Evolutionary conservation across 2,797 vertebrate species (phyloP).

Genomic region (Chelonia mydas): DNA sequence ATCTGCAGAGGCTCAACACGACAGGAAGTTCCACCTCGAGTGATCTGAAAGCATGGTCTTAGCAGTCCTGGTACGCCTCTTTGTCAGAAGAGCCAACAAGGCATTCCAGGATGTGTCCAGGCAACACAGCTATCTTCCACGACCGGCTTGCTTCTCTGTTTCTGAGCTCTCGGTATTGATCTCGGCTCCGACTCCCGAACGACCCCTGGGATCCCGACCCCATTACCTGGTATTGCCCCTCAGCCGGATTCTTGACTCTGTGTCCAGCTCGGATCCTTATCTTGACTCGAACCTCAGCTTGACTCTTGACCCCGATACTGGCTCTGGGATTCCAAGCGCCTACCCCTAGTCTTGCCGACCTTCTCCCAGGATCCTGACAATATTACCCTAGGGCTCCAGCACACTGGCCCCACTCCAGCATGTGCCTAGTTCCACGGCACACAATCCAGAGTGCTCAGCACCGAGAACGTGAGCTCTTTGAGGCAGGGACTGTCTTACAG

Average conservation of each 20-base stretch:
- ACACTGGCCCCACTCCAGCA: background rate
- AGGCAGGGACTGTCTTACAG: background rate
- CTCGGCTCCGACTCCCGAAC: background rate
- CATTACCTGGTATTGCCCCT: background rate
- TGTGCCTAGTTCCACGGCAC: background rate
- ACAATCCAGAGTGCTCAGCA: accelerated
- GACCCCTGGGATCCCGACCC: background rate
- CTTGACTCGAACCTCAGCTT: background rate
- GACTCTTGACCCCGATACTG: background rate
- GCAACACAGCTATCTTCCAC: background rate
- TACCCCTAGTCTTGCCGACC: background rate
- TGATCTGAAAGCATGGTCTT: background rate
- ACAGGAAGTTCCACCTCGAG: background rate
- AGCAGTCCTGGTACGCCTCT: background rate
- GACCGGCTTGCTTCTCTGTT: background rate
- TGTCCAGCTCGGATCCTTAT: background rate
- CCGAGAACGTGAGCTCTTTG: background rate
- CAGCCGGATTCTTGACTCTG: background rate
- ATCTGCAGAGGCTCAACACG: background rate
- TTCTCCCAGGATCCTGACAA: background rate
- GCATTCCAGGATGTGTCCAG: background rate
- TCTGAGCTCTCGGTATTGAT: background rate
- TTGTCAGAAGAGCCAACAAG: background rate
- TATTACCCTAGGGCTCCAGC: background rate
- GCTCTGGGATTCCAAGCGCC: background rate